Evolutionary conservation across 2,113 vertebrate genomes (phyloP), one percentile per base, ranked within the genome.

Genomic region (Tupaia tana): DNA sequence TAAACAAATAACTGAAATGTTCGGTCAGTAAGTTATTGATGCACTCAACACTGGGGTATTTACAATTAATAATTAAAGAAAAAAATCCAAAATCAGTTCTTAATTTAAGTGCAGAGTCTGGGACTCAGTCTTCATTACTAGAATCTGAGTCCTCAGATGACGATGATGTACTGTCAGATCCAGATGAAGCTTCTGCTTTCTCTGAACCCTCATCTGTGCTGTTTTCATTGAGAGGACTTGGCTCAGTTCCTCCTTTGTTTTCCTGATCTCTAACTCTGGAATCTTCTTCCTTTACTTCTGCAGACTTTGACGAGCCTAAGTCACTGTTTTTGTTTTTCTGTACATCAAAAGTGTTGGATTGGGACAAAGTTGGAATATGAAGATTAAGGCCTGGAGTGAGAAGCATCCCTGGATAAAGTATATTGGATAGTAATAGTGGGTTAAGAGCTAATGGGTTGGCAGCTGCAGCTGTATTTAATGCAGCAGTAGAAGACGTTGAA

Each of bases 331-430:
- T 98, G 98, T 97, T 99, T 98, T 99, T 99, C 98, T 99, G 99
- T 98, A 99, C 98, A 98, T 99, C 98, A 98, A 98, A 98, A 97
- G 98, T 95, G 97, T 94, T 98, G 84, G 98, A 97, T 97, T 99
- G 99, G 98, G 99, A 98, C 97, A 98, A 98, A 98, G 99, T 97
- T 98, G 99, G 99, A 98, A 99, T 99, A 98, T 99, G 99, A 98
- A 99, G 99, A 99, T 99, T 99, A 99, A 99, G 99, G 99, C 99
- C 99, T 99, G 99, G 99, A 99, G 99, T 99, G 99, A 99, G 99
- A 98, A 99, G 99, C 99, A 99, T 99, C 99, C 99, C 99, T 99
- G 99, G 99, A 98, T 99, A 99, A 98, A 99, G 98, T 99, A 99
- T 99, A 98, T 99, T 99, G 98, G 99, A 99, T 96, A 99, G 98